These are phyloP conservation scores for Prionace glauca DNA, from an alignment of 2,797 vertebrate species.

Conservation along the genomic window DNA sequence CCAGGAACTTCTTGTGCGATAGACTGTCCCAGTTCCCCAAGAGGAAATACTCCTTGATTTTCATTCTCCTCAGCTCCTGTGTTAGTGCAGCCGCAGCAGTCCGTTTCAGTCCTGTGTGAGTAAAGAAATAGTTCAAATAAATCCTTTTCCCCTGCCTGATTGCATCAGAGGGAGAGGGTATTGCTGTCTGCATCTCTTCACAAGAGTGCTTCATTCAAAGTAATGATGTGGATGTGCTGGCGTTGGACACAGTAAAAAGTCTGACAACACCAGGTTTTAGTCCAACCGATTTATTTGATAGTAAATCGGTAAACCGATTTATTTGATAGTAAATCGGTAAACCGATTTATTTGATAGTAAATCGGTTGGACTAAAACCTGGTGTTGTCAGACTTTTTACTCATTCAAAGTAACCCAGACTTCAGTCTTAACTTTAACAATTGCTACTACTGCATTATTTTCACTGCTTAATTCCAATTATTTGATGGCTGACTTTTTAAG, in stretches of 20 bases:
- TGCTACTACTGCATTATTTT: neutral
- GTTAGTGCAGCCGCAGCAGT: constrained; percentile 55
- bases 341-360: too few relatives aligned
- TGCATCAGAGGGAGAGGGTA: neutral
- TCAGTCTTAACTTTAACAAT: neutral
- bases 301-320: too few relatives aligned
- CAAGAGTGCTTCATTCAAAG: neutral
- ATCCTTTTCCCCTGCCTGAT: neutral
- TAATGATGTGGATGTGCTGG: too few relatives aligned
- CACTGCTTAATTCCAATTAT: neutral
- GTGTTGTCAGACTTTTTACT: too few relatives aligned
- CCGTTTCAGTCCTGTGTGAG: constrained; percentile 57
- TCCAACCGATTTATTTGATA: too few relatives aligned
- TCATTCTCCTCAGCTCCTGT: constrained; percentile 54
- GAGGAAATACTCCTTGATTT: constrained; percentile 41
- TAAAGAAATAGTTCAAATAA: neutral
- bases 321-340: too few relatives aligned
- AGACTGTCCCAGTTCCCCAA: constrained; percentile 38
- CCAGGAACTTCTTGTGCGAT: neutral
- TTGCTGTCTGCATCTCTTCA: neutral
- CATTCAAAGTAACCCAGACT: neutral
- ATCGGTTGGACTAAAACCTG: too few relatives aligned
- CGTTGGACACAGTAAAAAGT: too few relatives aligned
- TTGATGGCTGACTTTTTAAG: neutral
- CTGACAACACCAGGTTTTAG: too few relatives aligned